These are phyloP conservation scores for Spodoptera exigua DNA, from an alignment of 2,888 invertebrate genomes.

Conservation along the genomic window DNA sequence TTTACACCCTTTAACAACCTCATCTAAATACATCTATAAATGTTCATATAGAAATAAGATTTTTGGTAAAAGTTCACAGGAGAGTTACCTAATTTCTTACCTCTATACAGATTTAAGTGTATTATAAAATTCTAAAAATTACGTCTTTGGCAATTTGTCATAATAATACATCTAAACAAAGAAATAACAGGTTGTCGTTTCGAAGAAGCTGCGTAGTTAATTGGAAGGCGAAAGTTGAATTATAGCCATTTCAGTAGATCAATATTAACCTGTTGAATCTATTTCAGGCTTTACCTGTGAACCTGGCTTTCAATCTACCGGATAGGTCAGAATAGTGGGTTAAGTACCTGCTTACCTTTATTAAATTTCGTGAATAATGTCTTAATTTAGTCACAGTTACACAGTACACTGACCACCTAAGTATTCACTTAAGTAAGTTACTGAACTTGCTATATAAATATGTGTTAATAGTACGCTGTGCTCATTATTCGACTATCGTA, in stretches of 20 bases:
- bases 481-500: constrained; percentile 20
- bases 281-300: constrained; percentile 1
- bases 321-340: constrained; percentile 9
- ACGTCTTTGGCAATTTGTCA: constrained; percentile 47
- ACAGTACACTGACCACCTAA: constrained; percentile 13
- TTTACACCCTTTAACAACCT: neutral
- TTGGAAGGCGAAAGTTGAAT: neutral
- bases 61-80: neutral
- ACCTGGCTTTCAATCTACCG: neutral
- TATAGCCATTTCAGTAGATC: constrained; percentile 7
- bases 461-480: constrained; percentile 25
- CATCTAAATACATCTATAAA: neutral
- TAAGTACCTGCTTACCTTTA: constrained; percentile 1
- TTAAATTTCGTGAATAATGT: constrained; percentile 20
- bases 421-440: constrained; percentile 19
- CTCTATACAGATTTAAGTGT: constrained; percentile 8
- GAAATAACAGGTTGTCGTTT: constrained; percentile 1
- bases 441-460: constrained; percentile 22
- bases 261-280: constrained; percentile 5
- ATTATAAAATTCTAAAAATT: constrained; percentile 14
- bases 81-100: constrained; percentile 4
- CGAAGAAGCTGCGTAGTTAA: neutral
- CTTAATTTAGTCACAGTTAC: constrained; percentile 17
- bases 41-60: too few species aligned
- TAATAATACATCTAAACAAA: constrained; percentile 22